Percentiles rank a stretch among this genome's conserved stretches.
phyloP scores from a whole-genome alignment of 2,888 invertebrate species.

The Ptychoptera albimana region DNA sequence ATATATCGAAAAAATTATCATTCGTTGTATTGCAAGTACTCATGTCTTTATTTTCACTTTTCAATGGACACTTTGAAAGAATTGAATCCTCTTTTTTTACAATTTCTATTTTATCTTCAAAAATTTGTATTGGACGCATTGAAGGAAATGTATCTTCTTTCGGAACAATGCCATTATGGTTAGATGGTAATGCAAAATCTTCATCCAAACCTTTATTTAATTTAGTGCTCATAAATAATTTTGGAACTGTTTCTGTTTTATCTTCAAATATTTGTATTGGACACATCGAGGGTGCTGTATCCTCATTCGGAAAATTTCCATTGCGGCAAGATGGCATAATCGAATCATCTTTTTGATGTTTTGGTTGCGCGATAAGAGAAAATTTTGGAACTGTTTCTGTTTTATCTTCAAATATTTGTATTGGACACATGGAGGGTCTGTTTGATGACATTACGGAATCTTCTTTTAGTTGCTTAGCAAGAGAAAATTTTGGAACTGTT shows the following conservation, averaged over 20 bases:
- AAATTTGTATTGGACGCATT: too few relatives aligned
- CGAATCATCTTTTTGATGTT: background rate
- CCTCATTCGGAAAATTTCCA: background rate
- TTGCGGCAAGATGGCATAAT: slow-evolving; percentile 16
- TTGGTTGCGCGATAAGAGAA: slow-evolving; percentile 2
- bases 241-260: slow-evolving; percentile 24
- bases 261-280: slow-evolving; percentile 17
- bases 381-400: slow-evolving; percentile 13
- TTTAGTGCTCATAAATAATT: slow-evolving; percentile 4
- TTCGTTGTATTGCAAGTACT: too few relatives aligned
- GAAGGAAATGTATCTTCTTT: slow-evolving; percentile 2
- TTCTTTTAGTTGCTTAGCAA: too few relatives aligned
- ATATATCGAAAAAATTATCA: too few relatives aligned
- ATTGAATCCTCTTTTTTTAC: background rate
- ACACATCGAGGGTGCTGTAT: slow-evolving; percentile 2
- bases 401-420: slow-evolving; percentile 16
- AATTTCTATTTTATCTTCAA: slow-evolving; percentile 17
- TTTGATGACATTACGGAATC: too few relatives aligned
- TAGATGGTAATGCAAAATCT: background rate
- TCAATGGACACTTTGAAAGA: slow-evolving; percentile 11
- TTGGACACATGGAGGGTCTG: background rate
- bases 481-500: too few relatives aligned
- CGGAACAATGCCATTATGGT: too few relatives aligned
- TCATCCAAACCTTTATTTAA: too few relatives aligned
- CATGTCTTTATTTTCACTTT: too few relatives aligned